Percentiles rank a stretch among this genome's conserved stretches.
phyloP scores from a whole-genome alignment of 2,113 vertebrate genomes.

The Pionites leucogaster region DNA sequence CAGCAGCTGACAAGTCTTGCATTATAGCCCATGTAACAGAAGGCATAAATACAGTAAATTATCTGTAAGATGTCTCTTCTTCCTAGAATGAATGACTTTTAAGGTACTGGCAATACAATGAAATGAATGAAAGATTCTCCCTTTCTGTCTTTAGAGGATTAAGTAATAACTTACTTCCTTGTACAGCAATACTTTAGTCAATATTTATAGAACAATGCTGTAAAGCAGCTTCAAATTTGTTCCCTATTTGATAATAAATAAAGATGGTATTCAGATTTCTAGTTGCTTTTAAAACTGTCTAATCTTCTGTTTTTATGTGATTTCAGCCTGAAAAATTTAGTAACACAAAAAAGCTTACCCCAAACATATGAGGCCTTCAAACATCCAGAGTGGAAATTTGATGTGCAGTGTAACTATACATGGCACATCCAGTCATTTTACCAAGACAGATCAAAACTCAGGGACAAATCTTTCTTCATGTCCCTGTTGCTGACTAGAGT shows the following conservation, averaged over 20 bases:
- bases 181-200: constrained; percentile 27
- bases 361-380: neutral
- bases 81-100: constrained; percentile 16
- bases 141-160: constrained; percentile 31
- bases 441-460: neutral
- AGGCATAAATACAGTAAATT: constrained; percentile 49
- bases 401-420: neutral
- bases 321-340: constrained; percentile 18
- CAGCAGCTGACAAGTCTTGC: constrained; percentile 13
- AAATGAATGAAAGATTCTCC: constrained; percentile 37
- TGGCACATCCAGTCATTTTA: neutral
- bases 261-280: constrained; percentile 15
- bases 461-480: neutral
- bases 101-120: neutral
- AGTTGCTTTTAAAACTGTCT: constrained; percentile 34
- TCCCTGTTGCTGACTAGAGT: neutral
- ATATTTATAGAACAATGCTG: constrained; percentile 55
- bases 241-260: constrained; percentile 52
- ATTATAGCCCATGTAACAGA: constrained; percentile 21
- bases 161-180: constrained; percentile 44
- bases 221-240: constrained; percentile 42
- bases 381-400: neutral
- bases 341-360: neutral
- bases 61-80: constrained; percentile 5
- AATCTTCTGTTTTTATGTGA: neutral